A percentile compares a stretch with the other conserved stretches of the same genome.
phyloP scores from a whole-genome alignment of 2,113 vertebrate genomes.

The Chaetodon trifascialis region DNA sequence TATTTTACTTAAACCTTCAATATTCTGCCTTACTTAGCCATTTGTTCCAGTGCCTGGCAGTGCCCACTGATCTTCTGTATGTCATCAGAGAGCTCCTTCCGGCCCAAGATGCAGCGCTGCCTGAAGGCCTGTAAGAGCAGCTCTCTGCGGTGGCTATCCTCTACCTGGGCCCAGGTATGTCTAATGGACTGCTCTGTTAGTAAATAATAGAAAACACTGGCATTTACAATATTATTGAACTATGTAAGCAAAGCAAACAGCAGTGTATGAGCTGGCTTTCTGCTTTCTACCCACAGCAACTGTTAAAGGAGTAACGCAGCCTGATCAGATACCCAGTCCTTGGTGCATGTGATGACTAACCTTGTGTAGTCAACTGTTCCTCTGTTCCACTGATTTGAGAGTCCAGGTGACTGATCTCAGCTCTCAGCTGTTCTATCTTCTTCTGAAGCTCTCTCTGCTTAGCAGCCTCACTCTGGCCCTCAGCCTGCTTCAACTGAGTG shows the following conservation, averaged over 20 bases:
- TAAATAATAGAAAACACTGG: not conserved
- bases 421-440: conserved; percentile 80
- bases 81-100: conserved; percentile 65
- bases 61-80: conserved; percentile 59
- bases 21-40: conserved; percentile 66
- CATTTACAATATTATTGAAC: not conserved
- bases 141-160: conserved; percentile 70
- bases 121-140: conserved; percentile 80
- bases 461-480: conserved; percentile 76
- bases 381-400: conserved; percentile 84
- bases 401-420: conserved; percentile 87
- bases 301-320: not conserved
- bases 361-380: conserved; percentile 83
- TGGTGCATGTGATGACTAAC: conserved; percentile 69
- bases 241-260: not conserved
- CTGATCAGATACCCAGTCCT: not conserved
- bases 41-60: conserved; percentile 71
- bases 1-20: not conserved
- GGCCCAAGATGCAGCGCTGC: conserved; percentile 58
- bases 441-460: conserved; percentile 81
- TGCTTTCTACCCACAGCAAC: not conserved
- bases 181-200: conserved; percentile 74
- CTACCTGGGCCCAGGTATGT: conserved; percentile 64
- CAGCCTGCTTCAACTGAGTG: conserved; percentile 70
- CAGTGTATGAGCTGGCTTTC: not conserved